Evolutionary conservation across 2,113 vertebrate genomes (phyloP), one percentile per base, ranked within the genome.

Genomic region (Brachyhypopomus occidentalis): DNA sequence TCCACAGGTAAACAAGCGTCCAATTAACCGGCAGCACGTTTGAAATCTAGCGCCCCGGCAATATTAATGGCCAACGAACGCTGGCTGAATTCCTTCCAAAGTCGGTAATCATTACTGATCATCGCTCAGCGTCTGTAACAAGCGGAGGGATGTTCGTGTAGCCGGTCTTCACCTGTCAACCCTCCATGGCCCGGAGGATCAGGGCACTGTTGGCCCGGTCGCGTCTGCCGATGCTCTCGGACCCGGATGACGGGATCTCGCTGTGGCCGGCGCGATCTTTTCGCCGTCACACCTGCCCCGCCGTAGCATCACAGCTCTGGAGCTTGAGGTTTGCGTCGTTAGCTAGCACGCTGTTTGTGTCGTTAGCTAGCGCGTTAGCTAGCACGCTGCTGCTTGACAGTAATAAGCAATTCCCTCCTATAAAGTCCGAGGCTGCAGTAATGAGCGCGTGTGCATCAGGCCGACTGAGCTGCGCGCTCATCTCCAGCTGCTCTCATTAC

Each of bases 311-410:
- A 12, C 3, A 63, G 60, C 60, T 63, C 16, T 63, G 60, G 27
- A 27, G 60, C 60, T 63, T n/a, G 60, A 63, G 60, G 60, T 8
- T 22, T 63, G 16, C 23, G 60, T 63, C 60, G 14, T 63, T 63
- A 63, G 60, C 60, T 63, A 63, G 27, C 63, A 6, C 6, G 4
- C 17, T 19, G 17, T 8, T 22, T 63, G 16, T 63, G 60, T 63
- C 60, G 14, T 63, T 63, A 63, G 60, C 60, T 63, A 63, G n/a
- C n/a, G n/a, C 60, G 14, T 63, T 63, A 63, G 60, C 60, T 63
- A 63, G 27, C 63, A 6, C 6, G 4, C 17, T 19, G 17, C 63
- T 30, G 63, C 63, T 34, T 27, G 30, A 34, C 30, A 34, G 30
- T 27, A 66, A 34, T 30, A 66, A 66, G 63, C 63, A 66, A 66